phyloP scores from a whole-genome alignment of 2,888 invertebrate species.

The Didymodactylos carnosus region DNA sequence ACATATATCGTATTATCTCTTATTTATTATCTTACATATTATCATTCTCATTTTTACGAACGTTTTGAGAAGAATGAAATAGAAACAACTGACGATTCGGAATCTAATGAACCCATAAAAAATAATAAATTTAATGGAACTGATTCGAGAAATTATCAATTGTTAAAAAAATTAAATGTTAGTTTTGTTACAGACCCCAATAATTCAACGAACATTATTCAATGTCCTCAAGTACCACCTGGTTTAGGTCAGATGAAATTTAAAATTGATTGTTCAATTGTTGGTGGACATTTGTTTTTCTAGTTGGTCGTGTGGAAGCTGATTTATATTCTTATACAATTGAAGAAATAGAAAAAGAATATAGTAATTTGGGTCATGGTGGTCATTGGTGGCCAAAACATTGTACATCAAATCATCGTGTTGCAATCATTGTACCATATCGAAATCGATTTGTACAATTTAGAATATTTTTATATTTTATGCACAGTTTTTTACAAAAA shows the following conservation, averaged over 20 bases:
- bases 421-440: constrained; percentile 13
- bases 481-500: constrained; percentile 8
- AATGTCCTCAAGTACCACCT: neutral
- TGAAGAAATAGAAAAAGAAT: neutral
- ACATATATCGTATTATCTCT: too few relatives aligned
- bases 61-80: too few relatives aligned
- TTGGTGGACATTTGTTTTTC: neutral
- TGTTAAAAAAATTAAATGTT: too few relatives aligned
- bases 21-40: too few relatives aligned
- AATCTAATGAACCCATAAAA: too few relatives aligned
- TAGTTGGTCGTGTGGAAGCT: neutral
- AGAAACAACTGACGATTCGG: too few relatives aligned
- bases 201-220: neutral
- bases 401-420: constrained; percentile 1
- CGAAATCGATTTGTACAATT: constrained; percentile 5
- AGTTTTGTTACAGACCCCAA: neutral
- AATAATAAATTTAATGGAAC: too few relatives aligned
- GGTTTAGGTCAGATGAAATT: neutral
- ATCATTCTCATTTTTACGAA: too few relatives aligned
- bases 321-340: neutral
- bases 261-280: neutral
- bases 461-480: constrained; percentile 4
- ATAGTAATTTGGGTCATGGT: neutral
- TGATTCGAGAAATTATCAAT: too few relatives aligned
- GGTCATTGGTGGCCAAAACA: neutral